These are phyloP conservation scores for Dynastes grantii DNA, from an alignment of 2,888 invertebrate genomes.

Conservation along the genomic window DNA sequence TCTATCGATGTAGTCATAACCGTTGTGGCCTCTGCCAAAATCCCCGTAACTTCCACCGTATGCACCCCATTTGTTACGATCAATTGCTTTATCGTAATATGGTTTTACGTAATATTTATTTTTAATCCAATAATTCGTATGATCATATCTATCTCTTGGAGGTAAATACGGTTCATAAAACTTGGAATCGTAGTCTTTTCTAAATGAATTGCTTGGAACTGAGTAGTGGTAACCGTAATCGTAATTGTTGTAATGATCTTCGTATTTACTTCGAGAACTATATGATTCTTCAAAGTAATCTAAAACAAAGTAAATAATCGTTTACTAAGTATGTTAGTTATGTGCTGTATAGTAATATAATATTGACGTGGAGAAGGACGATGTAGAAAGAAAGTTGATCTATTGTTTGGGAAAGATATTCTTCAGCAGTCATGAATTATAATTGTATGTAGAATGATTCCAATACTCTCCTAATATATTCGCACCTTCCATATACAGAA, in stretches of 20 bases:
- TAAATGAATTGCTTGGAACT: background rate
- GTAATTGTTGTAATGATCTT: slow-evolving; percentile 51
- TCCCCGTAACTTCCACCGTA: slow-evolving; percentile 77
- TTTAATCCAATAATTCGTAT: slow-evolving; percentile 17
- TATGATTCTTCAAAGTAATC: slow-evolving; percentile 40
- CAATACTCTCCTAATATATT: background rate
- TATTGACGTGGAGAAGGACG: background rate
- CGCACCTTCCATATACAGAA: too few relatives aligned
- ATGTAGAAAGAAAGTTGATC: background rate
- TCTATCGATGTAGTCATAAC: slow-evolving; percentile 26
- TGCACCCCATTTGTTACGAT: slow-evolving; percentile 72
- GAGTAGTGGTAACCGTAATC: slow-evolving; percentile 49
- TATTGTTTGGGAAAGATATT: too few relatives aligned
- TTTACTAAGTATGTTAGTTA: background rate
- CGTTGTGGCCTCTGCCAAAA: slow-evolving; percentile 56
- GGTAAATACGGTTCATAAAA: slow-evolving; percentile 61
- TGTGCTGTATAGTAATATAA: background rate
- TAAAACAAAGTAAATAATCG: slow-evolving; percentile 37
- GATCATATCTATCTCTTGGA: slow-evolving; percentile 49
- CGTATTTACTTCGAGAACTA: slow-evolving; percentile 45
- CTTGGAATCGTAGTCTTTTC: slow-evolving; percentile 57
- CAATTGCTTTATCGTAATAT: slow-evolving; percentile 13
- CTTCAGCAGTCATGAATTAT: background rate
- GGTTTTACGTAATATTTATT: slow-evolving; percentile 29
- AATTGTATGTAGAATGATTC: background rate